Evolutionary conservation across 2,888 invertebrate species (phyloP).

Genomic region (Drosophila austrosaltans): DNA sequence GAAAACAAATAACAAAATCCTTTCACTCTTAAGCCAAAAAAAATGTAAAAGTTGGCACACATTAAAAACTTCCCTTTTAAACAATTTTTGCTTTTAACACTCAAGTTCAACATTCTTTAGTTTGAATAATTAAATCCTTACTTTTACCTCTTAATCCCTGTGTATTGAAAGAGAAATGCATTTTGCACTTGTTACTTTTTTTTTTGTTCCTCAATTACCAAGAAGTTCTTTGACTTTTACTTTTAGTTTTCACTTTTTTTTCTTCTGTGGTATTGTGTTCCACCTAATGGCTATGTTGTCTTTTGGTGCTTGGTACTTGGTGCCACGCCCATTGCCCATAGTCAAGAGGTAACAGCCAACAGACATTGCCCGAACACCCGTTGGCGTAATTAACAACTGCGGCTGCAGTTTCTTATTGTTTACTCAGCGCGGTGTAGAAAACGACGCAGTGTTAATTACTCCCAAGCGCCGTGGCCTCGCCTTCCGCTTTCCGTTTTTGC

Average conservation of each 20-base stretch:
- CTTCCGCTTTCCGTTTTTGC: conserved; percentile 15
- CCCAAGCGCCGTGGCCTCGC: conserved; percentile 46
- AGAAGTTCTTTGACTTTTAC: conserved; percentile 24
- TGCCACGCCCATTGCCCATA: conserved; percentile 47
- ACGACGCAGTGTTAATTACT: conserved; percentile 77
- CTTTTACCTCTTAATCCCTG: background rate
- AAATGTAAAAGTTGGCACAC: no score
- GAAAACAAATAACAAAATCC: no score
- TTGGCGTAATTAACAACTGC: conserved; percentile 65
- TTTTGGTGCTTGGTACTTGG: conserved; percentile 12
- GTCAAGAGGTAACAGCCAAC: no score
- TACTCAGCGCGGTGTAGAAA: conserved; percentile 50
- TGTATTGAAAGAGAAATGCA: background rate
- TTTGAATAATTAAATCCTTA: background rate
- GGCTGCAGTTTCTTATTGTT: conserved; percentile 63
- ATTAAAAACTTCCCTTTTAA: no score
- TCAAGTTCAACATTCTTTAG: background rate
- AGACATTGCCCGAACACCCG: conserved; percentile 37
- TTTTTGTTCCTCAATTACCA: background rate
- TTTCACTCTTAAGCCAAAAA: no score
- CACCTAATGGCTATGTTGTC: conserved; percentile 6
- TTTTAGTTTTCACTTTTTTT: conserved; percentile 31
- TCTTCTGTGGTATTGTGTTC: background rate
- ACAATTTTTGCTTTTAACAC: no score
- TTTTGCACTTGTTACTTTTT: background rate